Evolutionary conservation across 2,888 invertebrate genomes (phyloP), one percentile per base, ranked within the genome.

Genomic region (Drymonia ruficornis): DNA sequence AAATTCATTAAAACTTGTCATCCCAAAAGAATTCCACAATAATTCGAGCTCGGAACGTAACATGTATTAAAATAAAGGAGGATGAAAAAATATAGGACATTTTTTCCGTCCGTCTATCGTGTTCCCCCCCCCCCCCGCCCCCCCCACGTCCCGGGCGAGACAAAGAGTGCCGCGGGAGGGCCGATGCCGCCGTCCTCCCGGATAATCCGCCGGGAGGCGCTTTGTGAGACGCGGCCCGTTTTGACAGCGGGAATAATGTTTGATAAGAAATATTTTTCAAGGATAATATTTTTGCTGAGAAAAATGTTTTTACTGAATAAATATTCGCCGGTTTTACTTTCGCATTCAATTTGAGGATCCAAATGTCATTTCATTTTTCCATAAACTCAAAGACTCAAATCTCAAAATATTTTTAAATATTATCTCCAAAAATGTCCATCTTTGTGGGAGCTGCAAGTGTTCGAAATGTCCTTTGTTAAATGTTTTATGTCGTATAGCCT

Each of bases 191-290:
- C 60, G 53, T 55, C 63, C 63, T 55, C 55, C 64, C 60, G 74
- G 77, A 72, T 79, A 69, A 79, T 79, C 77, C 76, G 57, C 45
- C 56, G 61, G 64, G 67, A 63, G 70, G 68, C 49, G 56, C 64
- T 63, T 59, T 58, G 58, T 55, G 56, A 59, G 68, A 69, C 66
- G 58, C 66, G 67, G 57, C 56, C 62, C 67, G 63, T 70, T 73
- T 72, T 69, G 71, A 70, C 77, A 76, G 70, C 66, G 73, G 75
- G 67, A 76, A 78, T 76, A 77, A 76, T 69, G 73, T 76, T 77
- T 76, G 74, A 76, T 75, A 75, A 78, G 65, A 73, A 60, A 63
- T 57, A 56, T 66, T 63, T 70, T 68, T 70, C 50, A 45, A n/a
- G 45, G 45, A 45, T 45, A 45, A 45, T 45, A 45, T 45, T 45